Evolutionary conservation across 1,140 invertebrate genomes (phyloP).

Genomic region (Copidosoma floridanum): DNA sequence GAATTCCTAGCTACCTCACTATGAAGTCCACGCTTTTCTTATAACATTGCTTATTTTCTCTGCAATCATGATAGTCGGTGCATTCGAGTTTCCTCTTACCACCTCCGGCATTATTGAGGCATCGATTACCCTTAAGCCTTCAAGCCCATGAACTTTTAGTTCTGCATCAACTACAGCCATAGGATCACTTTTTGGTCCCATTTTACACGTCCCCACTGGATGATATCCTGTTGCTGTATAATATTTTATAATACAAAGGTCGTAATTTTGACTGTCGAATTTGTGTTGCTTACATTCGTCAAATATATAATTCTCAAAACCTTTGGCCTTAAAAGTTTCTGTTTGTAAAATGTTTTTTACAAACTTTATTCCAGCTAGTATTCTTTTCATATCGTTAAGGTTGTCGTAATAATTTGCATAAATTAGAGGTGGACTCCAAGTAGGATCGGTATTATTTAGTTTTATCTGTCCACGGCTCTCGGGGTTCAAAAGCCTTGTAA

Average conservation of each 20-base stretch:
- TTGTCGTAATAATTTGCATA: neutral
- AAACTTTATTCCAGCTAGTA: neutral
- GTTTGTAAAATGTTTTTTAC: neutral
- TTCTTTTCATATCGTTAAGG: neutral
- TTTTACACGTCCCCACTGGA: conserved; percentile 63
- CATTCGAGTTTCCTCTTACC: neutral
- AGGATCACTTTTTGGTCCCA: conserved; percentile 55
- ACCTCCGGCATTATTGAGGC: neutral
- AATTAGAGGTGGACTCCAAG: neutral
- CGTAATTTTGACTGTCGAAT: neutral
- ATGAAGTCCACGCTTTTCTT: neutral
- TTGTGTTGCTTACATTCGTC: neutral
- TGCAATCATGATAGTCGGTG: conserved; percentile 1
- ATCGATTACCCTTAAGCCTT: neutral
- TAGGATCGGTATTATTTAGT: conserved; percentile 2
- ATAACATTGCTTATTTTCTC: neutral
- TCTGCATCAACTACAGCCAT: conserved; percentile 57
- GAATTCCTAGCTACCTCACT: neutral
- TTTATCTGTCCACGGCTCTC: neutral
- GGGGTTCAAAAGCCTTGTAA: neutral
- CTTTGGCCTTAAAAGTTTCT: neutral
- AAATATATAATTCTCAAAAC: neutral
- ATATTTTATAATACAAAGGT: conserved; percentile 27
- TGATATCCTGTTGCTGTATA: conserved; percentile 31
- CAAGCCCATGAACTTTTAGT: conserved; percentile 38